A percentile compares a stretch with the other conserved stretches of the same genome.
Evolutionary conservation across 2,888 invertebrate genomes (phyloP).

Genomic region (Spisula solida): DNA sequence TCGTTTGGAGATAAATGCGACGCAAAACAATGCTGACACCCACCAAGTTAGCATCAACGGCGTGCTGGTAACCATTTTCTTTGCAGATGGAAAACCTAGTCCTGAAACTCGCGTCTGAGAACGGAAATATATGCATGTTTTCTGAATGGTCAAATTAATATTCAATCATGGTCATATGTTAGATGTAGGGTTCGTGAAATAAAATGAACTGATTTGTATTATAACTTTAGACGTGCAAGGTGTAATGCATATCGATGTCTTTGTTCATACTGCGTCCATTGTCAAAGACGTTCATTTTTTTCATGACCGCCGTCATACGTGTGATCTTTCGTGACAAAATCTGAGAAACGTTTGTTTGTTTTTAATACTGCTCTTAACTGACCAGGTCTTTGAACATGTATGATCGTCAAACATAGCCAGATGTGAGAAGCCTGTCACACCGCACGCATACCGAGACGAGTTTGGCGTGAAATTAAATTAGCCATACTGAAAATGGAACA

Average conservation of each 20-base stretch:
- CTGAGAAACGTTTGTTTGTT: constrained; percentile 55
- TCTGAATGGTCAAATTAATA: too few relatives aligned
- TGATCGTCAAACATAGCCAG: constrained; percentile 58
- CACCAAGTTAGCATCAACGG: too few relatives aligned
- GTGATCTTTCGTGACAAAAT: constrained; percentile 39
- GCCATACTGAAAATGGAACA: constrained; percentile 38
- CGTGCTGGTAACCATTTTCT: too few relatives aligned
- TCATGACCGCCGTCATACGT: constrained; percentile 7
- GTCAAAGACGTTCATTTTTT: constrained; percentile 23
- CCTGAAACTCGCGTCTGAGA: too few relatives aligned
- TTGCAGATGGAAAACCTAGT: too few relatives aligned
- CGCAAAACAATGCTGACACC: too few relatives aligned
- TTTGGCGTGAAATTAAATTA: constrained; percentile 68
- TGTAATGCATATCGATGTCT: background rate
- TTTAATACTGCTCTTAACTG: constrained; percentile 56
- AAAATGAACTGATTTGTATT: background rate
- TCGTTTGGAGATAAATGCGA: too few relatives aligned
- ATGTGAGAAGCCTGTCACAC: constrained; percentile 57
- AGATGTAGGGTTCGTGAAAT: background rate
- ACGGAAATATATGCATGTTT: too few relatives aligned
- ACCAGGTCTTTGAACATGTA: constrained; percentile 50
- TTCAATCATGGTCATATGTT: too few relatives aligned
- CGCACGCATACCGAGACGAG: constrained; percentile 52
- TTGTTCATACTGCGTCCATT: background rate
- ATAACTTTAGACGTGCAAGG: background rate